Evolutionary conservation across 2,888 invertebrate species (phyloP).

Genomic region (Platycheirus albimanus): DNA sequence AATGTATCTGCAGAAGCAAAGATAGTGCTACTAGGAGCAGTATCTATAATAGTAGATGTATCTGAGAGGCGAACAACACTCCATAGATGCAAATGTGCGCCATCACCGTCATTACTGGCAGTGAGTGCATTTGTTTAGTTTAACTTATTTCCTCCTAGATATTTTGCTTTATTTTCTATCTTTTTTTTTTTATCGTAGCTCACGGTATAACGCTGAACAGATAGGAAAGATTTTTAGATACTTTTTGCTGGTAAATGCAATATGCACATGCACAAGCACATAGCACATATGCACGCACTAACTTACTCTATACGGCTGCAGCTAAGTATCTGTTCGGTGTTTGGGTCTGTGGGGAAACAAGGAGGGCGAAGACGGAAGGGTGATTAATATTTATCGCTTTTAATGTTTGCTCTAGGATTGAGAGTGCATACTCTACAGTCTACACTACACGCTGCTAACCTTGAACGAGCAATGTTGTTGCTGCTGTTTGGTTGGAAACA

Average conservation of each 20-base stretch:
- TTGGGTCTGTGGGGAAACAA: background rate
- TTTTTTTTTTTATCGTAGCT: conserved; percentile 18
- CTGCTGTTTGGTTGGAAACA: conserved; percentile 27
- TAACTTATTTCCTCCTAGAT: conserved; percentile 58
- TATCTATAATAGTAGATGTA: conserved; percentile 24
- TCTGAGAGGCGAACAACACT: conserved; percentile 4
- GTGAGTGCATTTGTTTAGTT: conserved; percentile 61
- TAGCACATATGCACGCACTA: conserved; percentile 50
- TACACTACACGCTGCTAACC: conserved; percentile 65
- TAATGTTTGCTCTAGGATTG: conserved; percentile 60
- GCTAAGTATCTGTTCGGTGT: conserved; percentile 48
- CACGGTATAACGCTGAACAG: conserved; percentile 49
- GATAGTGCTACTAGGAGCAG: conserved; percentile 8
- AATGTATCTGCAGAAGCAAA: background rate
- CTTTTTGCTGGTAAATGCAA: conserved; percentile 35
- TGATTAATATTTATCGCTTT: conserved; percentile 73
- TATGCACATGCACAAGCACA: conserved; percentile 23
- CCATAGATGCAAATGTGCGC: conserved; percentile 67
- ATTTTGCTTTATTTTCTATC: too few relatives aligned
- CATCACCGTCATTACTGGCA: conserved; percentile 67
- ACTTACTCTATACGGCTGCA: too few relatives aligned
- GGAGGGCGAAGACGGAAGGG: conserved; percentile 2
- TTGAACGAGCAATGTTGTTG: conserved; percentile 59
- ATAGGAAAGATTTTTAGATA: conserved; percentile 47
- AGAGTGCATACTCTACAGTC: conserved; percentile 66